phyloP scores from a whole-genome alignment of 2,113 vertebrate genomes.

The Actenoides lindsayi region DNA sequence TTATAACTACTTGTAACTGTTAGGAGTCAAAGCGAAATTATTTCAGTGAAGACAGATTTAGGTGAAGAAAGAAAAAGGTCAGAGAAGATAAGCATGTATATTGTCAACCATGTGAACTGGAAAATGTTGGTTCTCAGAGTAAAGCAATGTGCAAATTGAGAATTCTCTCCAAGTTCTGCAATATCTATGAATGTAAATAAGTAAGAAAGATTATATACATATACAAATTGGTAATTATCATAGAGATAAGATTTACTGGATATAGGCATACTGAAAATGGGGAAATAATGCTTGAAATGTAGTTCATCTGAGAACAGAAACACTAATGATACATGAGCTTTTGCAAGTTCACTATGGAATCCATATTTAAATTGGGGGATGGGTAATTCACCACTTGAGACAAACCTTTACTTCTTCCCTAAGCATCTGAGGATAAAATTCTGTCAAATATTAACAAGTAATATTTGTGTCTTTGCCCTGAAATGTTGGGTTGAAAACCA shows the following conservation, averaged over 20 bases:
- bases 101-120: not conserved
- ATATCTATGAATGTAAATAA: not conserved
- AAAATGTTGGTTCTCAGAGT: not conserved
- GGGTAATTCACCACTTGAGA: not conserved
- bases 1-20: not conserved
- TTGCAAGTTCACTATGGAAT: not conserved
- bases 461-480: not conserved
- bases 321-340: not conserved
- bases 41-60: not conserved
- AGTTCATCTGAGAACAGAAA: not conserved
- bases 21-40: not conserved
- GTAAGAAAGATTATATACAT: not conserved
- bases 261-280: not conserved
- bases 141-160: not conserved
- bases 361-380: not conserved
- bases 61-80: not conserved
- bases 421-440: not conserved
- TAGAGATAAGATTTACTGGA: not conserved
- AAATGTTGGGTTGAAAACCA: not conserved
- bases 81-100: not conserved
- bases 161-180: not conserved
- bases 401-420: not conserved
- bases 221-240: not conserved
- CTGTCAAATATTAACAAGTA: not conserved
- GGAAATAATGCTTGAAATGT: not conserved